Base-by-base conservation (phyloP, 2,888 invertebrate genomes). In the Lepidonotus clava region DNA sequence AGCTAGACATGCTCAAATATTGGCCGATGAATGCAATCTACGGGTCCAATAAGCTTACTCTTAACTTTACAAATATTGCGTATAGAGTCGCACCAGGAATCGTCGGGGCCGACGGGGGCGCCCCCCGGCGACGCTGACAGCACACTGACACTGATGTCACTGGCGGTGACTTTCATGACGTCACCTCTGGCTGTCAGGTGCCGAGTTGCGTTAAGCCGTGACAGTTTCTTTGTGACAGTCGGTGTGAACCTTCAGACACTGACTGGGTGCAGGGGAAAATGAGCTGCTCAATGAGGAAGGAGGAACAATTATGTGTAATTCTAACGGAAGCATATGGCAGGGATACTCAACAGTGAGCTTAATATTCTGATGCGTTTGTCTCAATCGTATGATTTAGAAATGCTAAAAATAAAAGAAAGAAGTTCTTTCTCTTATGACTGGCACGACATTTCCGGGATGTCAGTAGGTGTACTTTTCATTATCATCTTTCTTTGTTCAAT, bases 11-110 rank as follows among this genome's bases (percentile, higher is more conserved):
- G 80, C 28, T 80, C 80, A 80, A 80, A 80, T 80, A 80, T 80
- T 80, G 28, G 41, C 46, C 46, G 80, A 40, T 80, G 80, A 80
- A 80, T 46, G 80, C 80, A 80, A 80, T 80, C 80, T 76, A 46
- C 80, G 38, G 24, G 51, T 80, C 80, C 80, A 80, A 80, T 80
- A 80, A 80, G 80, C 80, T 80, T 80, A 80, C 80, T 80, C 80
- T 80, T 80, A 80, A 80, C 80, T 80, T 80, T 46, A 80, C 80
- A 80, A 80, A 80, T 80, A 80, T 24, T 24, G 80, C 46, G 80
- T 46, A 80, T 80, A 46, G 80, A 46, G 80, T 46, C 80, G 21
- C 2, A n/a, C n/a, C 24, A n/a, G 28, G 66, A 46, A 18, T 46
- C 46, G 18, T 2, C 77, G 1, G 77, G 24, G 28, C 41, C 6